phyloP scores from a whole-genome alignment of 2,797 vertebrate genomes.

The Carcharodon carcharias region DNA sequence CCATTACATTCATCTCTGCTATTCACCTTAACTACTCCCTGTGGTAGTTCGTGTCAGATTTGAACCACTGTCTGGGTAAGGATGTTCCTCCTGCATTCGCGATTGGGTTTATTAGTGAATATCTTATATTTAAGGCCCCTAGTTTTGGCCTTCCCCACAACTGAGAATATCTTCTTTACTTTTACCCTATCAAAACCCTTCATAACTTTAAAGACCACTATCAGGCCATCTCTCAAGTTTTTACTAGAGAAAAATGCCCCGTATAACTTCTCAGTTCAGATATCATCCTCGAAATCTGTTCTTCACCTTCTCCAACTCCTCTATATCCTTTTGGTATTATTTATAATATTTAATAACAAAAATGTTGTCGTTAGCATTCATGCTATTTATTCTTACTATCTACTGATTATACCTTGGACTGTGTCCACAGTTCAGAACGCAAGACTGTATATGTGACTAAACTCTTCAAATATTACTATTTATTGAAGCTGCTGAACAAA shows the following conservation, averaged over 20 bases:
- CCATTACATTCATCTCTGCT: not conserved
- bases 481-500: not conserved
- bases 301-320: not conserved
- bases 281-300: not conserved
- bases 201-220: not conserved
- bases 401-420: not conserved
- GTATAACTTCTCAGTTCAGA: not conserved
- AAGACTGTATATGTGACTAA: not conserved
- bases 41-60: not conserved
- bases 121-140: not conserved
- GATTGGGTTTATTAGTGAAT: not conserved
- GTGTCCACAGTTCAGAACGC: not conserved
- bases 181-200: not conserved
- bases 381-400: too few relatives aligned
- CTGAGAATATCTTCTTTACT: not conserved
- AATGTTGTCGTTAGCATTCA: not conserved
- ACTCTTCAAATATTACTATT: not conserved
- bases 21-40: not conserved
- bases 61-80: not conserved
- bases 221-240: not conserved
- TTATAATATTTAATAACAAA: too few relatives aligned
- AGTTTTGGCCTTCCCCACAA: not conserved
- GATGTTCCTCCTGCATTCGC: not conserved
- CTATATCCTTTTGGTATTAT: too few relatives aligned
- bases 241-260: not conserved